These are phyloP conservation scores for Clarias magur DNA, from an alignment of 2,113 vertebrate genomes.

Conservation along the genomic window DNA sequence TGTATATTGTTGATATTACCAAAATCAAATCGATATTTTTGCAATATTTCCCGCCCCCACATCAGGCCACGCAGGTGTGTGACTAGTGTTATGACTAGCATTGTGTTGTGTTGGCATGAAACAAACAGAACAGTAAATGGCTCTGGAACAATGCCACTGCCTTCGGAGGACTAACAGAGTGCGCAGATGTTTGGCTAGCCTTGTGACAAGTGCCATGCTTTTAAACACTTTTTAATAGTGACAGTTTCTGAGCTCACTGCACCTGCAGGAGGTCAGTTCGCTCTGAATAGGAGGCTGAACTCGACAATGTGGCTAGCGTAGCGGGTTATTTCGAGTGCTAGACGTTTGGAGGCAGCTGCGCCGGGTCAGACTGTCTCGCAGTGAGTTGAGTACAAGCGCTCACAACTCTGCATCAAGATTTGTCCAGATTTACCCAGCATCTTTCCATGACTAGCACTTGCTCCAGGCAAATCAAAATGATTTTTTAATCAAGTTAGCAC, in stretches of 20 bases:
- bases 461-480: neutral
- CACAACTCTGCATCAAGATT: neutral
- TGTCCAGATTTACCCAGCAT: neutral
- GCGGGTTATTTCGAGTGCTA: neutral
- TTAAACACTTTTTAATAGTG: neutral
- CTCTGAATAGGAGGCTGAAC: neutral
- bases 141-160: neutral
- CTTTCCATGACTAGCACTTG: neutral
- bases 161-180: neutral
- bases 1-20: neutral
- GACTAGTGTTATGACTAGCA: neutral
- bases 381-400: neutral
- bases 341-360: neutral
- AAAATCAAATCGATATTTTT: neutral
- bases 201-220: neutral
- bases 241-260: neutral
- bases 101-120: neutral
- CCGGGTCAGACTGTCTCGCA: neutral
- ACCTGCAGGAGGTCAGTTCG: slow-evolving; percentile 1
- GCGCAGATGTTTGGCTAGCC: slow-evolving; percentile 42
- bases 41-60: neutral
- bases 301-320: neutral
- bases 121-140: neutral
- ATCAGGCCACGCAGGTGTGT: slow-evolving; percentile 1
- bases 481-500: neutral